phyloP scores from a whole-genome alignment of 1,140 invertebrate genomes.

The Doryteuthis pealeii region DNA sequence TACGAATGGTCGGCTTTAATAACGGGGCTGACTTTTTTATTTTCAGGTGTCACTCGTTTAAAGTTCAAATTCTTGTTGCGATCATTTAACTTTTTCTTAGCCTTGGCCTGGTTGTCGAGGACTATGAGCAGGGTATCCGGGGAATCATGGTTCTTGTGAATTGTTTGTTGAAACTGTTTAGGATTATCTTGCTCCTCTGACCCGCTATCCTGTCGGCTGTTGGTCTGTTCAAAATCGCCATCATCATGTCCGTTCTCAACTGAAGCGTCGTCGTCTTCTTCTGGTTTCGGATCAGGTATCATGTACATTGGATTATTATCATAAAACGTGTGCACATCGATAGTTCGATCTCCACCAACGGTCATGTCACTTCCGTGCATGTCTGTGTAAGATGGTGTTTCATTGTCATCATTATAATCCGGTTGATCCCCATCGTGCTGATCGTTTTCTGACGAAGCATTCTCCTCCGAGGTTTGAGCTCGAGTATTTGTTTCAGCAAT shows the following conservation, averaged over 20 bases:
- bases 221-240: not conserved
- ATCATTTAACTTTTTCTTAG: not conserved
- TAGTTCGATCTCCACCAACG: not conserved
- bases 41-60: not conserved
- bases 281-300: not conserved
- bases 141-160: not conserved
- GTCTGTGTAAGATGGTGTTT: not conserved
- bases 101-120: not conserved
- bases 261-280: too few relatives aligned
- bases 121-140: not conserved
- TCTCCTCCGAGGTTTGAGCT: too few relatives aligned
- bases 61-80: not conserved
- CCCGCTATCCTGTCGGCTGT: not conserved
- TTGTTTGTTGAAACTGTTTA: not conserved
- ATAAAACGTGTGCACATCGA: not conserved
- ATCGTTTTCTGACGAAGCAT: not conserved
- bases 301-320: not conserved
- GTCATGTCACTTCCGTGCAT: not conserved
- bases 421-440: not conserved
- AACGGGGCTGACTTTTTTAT: not conserved
- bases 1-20: not conserved
- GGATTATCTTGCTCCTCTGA: not conserved
- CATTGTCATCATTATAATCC: not conserved
- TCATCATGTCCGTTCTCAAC: not conserved
- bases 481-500: too few relatives aligned